Evolutionary conservation across 92 coral and sea anemone species (phyloP), one percentile per base, ranked within the genome.

Genomic region (Metridium senile): DNA sequence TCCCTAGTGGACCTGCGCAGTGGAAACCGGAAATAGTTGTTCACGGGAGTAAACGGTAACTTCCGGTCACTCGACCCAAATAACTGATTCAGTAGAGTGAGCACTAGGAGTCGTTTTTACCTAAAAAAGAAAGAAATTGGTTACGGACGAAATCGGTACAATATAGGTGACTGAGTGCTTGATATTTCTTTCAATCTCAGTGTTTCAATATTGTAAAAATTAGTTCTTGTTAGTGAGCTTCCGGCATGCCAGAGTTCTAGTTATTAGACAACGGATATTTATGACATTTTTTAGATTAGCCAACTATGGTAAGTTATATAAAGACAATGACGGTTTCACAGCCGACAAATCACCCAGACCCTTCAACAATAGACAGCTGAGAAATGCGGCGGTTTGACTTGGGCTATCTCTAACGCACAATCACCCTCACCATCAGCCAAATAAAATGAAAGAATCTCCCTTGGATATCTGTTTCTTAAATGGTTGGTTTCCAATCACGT

Each of bases 211-310:
- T 13, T 54, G 16, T 20, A 22, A 54, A 29, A 39, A 28, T 73
- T 0, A 9, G 53, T 30, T 57, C 11, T 58, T 52, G 27, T 71
- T 23, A 20, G 49, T 39, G 59, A 39, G 61, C 69, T 73, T 58
- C 78, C 67, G 78, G 78, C 23, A 23, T 71, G 30, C 76, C 26
- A 26, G 49, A 71, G 51, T 45, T n/a, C 45, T n/a, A 26, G n/a
- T 70, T 71, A 28, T 27, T 20, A 71, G 67, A 73, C 78, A 73
- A 73, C 78, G 78, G 78, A 73, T 32, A 73, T 73, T 73, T n/a
- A 22, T 23, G 76, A 49, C 76, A 72, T 53, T 58, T 32, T 72
- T 56, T 72, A n/a, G n/a, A 58, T 45, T 72, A 45, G 49, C 0
- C 34, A 70, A n/a, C 51, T 28, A 26, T 72, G 35, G 2, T 72